Evolutionary conservation across 2,113 vertebrate genomes (phyloP).

Genomic region (Neodontobutis hainanensis): DNA sequence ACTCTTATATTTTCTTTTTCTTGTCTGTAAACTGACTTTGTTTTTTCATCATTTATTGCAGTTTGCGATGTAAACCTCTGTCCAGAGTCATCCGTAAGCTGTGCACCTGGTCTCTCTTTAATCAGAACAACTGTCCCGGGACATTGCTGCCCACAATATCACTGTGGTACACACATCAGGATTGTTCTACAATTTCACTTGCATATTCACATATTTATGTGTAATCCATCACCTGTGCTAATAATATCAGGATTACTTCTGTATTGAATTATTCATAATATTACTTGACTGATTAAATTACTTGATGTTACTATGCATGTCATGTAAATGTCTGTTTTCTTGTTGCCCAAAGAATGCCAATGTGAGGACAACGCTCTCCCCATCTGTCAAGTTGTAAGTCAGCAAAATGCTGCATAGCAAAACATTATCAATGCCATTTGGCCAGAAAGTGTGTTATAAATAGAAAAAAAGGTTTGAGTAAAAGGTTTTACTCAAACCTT

Average conservation of each 20-base stretch:
- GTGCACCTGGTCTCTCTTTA: conserved; percentile 83
- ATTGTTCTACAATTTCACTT: background rate
- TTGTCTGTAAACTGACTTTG: conserved; percentile 12
- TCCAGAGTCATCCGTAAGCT: conserved; percentile 78
- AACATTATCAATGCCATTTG: conserved; percentile 31
- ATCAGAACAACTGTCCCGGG: conserved; percentile 81
- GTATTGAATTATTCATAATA: background rate
- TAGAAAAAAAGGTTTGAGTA: too few relatives aligned
- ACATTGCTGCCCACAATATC: conserved; percentile 88
- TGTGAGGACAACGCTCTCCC: conserved; percentile 84
- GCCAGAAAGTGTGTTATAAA: conserved; percentile 14
- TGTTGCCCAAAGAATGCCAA: conserved; percentile 84
- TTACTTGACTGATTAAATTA: background rate
- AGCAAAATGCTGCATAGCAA: conserved; percentile 40
- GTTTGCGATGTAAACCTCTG: conserved; percentile 92
- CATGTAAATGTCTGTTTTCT: conserved; percentile 32
- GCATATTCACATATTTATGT: conserved; percentile 13
- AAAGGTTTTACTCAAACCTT: too few relatives aligned
- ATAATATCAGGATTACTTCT: conserved; percentile 10
- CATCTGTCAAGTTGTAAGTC: conserved; percentile 90
- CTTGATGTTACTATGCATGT: conserved; percentile 22
- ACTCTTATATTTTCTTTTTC: background rate
- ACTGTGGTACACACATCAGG: conserved; percentile 84
- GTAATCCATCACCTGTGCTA: background rate
- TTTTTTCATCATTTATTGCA: conserved; percentile 62